Evolutionary conservation across 2,113 vertebrate species (phyloP), one percentile per base, ranked within the genome.

Genomic region (Petromus typicus): DNA sequence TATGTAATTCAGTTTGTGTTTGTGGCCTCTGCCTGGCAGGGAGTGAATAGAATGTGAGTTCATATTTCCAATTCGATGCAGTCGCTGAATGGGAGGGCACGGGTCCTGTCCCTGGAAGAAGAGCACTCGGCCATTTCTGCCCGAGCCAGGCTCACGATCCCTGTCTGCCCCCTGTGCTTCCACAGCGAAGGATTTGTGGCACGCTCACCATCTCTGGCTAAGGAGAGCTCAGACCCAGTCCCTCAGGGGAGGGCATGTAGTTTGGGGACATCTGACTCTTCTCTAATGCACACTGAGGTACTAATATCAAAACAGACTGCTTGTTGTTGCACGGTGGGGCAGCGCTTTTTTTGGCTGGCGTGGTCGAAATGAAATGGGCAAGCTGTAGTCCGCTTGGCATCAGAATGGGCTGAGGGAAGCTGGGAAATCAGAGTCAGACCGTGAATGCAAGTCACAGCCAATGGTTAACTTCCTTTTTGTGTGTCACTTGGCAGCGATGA

Each of bases 221-320:
- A 87, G 89, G 69, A 86, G 43, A 78, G 93, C 86, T 2, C 1
- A 94, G 93, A 89, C 63, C 57, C 57, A 92, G 91, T 73, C 90
- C 95, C 87, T 90, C 64, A 14, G 89, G 96, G 96, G 93, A 96
- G 94, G 78, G 86, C 92, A 83, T 91, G 69, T 91, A 95, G 90
- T 98, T 96, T 96, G 96, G 94, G 97, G 98, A 95, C 96, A 86
- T 97, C 97, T 95, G 93, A 97, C 97, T 95, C 82, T 91, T 94
- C 90, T 61, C 66, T 61, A 92, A 78, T 14, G 43, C 97, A 91
- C 89, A 97, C 95, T 89, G 96, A 97, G 96, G 93, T 93, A 94
- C 97, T 96, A 97, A 97, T 98, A 98, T 98, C 95, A 85, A 96
- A 95, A 96, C 96, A 97, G 97, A 93, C 96, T 97, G 96, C 96